Percentiles rank a stretch among this genome's conserved stretches.
Evolutionary conservation across 1,140 invertebrate species (phyloP).

Genomic region (Pogonomyrmex barbatus): DNA sequence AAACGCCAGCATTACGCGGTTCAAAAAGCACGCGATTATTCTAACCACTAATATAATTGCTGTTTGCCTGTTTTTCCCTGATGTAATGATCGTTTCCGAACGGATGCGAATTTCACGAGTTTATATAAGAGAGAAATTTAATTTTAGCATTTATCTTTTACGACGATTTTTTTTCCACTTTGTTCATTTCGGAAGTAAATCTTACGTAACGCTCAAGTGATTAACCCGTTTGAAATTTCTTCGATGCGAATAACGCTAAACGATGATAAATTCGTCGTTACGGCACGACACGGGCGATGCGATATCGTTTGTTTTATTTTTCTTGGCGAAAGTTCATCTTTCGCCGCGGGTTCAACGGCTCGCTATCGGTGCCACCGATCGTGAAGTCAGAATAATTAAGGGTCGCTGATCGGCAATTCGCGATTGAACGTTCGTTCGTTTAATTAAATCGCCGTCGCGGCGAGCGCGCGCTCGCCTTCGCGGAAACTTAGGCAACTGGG

Average conservation of each 20-base stretch:
- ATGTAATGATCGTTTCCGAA: background rate
- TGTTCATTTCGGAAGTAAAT: background rate
- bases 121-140: conserved; percentile 3
- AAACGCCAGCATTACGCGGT: background rate
- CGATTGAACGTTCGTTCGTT: conserved; percentile 60
- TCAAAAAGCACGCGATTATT: background rate
- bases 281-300: background rate
- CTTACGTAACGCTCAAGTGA: background rate
- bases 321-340: conserved; percentile 25
- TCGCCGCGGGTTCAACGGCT: background rate
- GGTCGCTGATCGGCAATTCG: conserved; percentile 37
- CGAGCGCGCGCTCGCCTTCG: background rate
- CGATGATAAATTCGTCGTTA: conserved; percentile 30
- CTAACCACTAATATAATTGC: background rate
- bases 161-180: background rate
- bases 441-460: conserved; percentile 64
- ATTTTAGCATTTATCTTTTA: conserved; percentile 19
- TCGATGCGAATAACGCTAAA: background rate
- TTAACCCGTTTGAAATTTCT: background rate
- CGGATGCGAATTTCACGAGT: background rate
- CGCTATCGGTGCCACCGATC: background rate
- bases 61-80: background rate
- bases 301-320: conserved; percentile 6
- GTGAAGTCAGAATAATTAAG: conserved; percentile 25
- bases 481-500: conserved; percentile 28